A percentile compares a stretch with the other conserved stretches of the same genome.
Evolutionary conservation across 2,113 vertebrate species (phyloP).

Genomic region (Nibea albiflora): DNA sequence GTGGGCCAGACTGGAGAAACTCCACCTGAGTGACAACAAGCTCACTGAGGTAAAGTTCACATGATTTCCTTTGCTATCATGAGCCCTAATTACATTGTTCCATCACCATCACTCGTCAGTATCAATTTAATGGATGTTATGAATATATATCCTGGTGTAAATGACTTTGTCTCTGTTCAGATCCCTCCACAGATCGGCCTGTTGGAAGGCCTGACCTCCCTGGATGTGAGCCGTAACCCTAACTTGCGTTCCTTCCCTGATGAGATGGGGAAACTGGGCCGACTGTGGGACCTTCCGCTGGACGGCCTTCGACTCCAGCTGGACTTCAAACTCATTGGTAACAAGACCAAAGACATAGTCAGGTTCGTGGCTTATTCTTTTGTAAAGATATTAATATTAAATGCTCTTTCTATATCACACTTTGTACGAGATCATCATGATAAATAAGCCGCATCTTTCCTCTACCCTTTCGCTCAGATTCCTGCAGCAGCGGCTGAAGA

Average conservation of each 20-base stretch:
- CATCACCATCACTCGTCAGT: neutral
- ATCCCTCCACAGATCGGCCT: constrained; percentile 94
- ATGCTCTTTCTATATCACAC: too few species aligned
- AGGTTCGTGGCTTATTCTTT: constrained; percentile 80
- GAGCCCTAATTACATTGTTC: too few species aligned
- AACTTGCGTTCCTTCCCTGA: constrained; percentile 92
- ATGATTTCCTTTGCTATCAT: neutral
- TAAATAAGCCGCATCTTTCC: neutral
- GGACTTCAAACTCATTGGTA: constrained; percentile 94
- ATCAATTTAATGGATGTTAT: neutral
- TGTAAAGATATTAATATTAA: neutral
- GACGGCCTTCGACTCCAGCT: constrained; percentile 93
- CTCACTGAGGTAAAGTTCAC: constrained; percentile 88
- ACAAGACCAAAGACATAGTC: constrained; percentile 96
- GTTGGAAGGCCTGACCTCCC: constrained; percentile 91
- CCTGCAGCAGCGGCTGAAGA: constrained; percentile 96
- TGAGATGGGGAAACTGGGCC: constrained; percentile 94
- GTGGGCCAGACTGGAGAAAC: constrained; percentile 94
- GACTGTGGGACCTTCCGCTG: constrained; percentile 96
- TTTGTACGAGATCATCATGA: too few species aligned
- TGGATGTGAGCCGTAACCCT: constrained; percentile 93
- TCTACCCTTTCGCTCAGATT: constrained; percentile 83
- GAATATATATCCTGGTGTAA: neutral
- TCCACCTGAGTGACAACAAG: constrained; percentile 92
- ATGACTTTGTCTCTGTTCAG: constrained; percentile 72